Conservation (phyloP, 2,113 vertebrate genomes). For the Piprites chloris region DNA sequence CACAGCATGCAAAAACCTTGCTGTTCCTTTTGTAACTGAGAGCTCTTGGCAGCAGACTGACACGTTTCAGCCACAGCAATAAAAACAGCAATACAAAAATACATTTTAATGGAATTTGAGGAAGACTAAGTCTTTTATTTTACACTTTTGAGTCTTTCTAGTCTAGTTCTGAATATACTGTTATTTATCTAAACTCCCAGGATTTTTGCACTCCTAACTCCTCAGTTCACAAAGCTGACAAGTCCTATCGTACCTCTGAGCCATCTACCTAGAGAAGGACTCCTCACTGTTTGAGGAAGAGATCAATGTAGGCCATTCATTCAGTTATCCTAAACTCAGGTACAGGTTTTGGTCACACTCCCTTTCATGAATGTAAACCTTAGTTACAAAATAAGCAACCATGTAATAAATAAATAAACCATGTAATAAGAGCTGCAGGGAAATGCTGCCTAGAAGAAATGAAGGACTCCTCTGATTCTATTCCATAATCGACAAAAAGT, state of each 20-base stretch:
- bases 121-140: background rate
- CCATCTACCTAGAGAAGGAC: background rate
- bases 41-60: background rate
- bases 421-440: background rate
- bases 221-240: background rate
- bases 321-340: background rate
- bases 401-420: background rate
- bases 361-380: background rate
- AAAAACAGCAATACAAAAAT: background rate
- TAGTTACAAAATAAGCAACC: background rate
- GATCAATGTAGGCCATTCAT: background rate
- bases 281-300: background rate
- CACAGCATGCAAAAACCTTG: background rate
- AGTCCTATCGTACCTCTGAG: background rate
- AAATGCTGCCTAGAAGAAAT: background rate
- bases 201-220: background rate
- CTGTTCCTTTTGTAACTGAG: background rate
- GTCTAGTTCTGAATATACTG: background rate
- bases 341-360: background rate
- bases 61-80: background rate
- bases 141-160: background rate
- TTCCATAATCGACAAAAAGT: background rate
- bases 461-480: background rate
- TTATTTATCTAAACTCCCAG: background rate
- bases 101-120: background rate